Conservation (phyloP, 2,888 invertebrate genomes). For the Phyto melanocephala region DNA sequence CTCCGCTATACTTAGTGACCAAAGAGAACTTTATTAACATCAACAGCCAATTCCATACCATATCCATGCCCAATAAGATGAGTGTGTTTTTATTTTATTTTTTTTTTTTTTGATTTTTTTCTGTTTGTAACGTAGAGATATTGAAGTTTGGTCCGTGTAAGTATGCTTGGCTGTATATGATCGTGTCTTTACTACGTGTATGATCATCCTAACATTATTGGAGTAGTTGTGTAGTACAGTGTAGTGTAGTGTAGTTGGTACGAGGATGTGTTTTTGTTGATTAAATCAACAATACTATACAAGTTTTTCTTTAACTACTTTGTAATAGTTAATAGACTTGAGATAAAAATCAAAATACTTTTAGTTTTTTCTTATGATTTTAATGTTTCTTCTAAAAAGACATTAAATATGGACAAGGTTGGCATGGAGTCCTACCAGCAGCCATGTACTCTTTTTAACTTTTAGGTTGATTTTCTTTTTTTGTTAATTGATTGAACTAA, state of each 20-base stretch:
- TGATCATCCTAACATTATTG: too few relatives aligned
- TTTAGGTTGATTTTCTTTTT: background rate
- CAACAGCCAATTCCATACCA: slow-evolving; percentile 45
- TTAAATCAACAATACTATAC: slow-evolving; percentile 57
- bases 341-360: slow-evolving; percentile 49
- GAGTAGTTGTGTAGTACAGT: background rate
- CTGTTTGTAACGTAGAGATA: background rate
- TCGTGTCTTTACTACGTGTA: too few relatives aligned
- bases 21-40: slow-evolving; percentile 67
- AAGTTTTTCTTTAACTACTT: slow-evolving; percentile 58
- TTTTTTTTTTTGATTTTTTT: background rate
- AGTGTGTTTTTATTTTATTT: slow-evolving; percentile 25
- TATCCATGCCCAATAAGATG: slow-evolving; percentile 45
- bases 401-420: slow-evolving; percentile 25
- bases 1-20: slow-evolving; percentile 62
- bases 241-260: slow-evolving; percentile 11
- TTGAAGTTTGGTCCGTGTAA: background rate
- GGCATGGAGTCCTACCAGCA: background rate
- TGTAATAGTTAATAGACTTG: slow-evolving; percentile 56
- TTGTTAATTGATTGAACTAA: slow-evolving; percentile 32
- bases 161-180: background rate
- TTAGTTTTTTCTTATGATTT: background rate
- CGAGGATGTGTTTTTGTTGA: slow-evolving; percentile 42
- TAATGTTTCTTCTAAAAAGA: slow-evolving; percentile 23
- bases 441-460: background rate